These are phyloP conservation scores for Ondatra zibethicus DNA, from an alignment of 2,113 vertebrate genomes.

Conservation along the genomic window DNA sequence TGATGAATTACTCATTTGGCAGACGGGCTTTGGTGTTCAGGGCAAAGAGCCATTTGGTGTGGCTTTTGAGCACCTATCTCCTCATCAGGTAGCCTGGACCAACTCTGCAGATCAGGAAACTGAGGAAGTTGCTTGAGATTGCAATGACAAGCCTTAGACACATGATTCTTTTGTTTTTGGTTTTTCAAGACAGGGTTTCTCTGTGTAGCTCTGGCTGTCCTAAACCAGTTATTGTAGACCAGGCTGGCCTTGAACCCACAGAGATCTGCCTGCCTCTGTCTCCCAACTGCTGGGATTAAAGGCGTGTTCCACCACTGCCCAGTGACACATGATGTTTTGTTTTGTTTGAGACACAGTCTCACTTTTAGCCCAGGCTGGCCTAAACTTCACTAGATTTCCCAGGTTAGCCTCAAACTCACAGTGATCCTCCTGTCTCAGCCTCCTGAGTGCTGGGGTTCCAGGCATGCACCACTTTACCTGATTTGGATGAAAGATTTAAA, in stretches of 20 bases:
- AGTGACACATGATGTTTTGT: no score
- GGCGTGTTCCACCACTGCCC: no score
- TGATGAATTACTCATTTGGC: neutral
- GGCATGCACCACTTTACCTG: neutral
- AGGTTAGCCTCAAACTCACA: neutral
- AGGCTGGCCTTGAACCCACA: no score
- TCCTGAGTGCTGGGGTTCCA: neutral
- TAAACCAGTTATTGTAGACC: no score
- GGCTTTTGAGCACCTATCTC: neutral
- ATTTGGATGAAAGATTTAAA: neutral
- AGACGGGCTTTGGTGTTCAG: accelerated
- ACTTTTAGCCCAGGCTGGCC: neutral
- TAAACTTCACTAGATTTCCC: no score
- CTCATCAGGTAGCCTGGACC: no score
- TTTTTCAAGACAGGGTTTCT: no score
- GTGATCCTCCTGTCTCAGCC: neutral
- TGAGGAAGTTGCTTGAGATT: neutral
- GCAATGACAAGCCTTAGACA: neutral
- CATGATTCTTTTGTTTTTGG: neutral
- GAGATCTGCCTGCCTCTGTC: no score
- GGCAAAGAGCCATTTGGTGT: neutral
- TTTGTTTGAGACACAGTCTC: neutral
- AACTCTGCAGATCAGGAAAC: neutral
- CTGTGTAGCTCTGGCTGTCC: no score
- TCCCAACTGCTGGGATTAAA: no score